Evolutionary conservation across 92 coral and sea anemone genomes (phyloP), one percentile per base, ranked within the genome.

Genomic region (Meandrina meandrites): DNA sequence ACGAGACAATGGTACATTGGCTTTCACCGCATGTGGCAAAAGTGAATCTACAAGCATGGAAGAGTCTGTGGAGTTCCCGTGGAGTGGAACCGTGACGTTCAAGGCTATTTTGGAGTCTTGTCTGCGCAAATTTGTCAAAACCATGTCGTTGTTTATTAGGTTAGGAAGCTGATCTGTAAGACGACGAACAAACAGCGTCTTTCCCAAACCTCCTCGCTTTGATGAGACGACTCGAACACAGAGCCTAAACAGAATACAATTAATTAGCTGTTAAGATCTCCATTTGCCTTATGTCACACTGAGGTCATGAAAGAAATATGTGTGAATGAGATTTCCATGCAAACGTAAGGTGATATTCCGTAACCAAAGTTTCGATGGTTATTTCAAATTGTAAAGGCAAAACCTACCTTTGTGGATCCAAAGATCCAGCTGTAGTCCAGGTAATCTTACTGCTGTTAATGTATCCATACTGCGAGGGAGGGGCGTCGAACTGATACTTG

Each of bases 141-240:
- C 85, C 75, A 70, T 76, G 40, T 75, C 84, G 84, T 91, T 94
- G 88, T 90, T 91, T 57, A 83, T 78, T 34, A 95, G 90, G 30
- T 91, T 85, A 31, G 72, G 85, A 51, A 96, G 82, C 79, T 92
- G 81, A 75, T 92, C 91, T 21, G 88, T 79, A 48, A 96, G 81
- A 35, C 95, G 91, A 64, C 89, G 80, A n/a, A 90, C 93, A 69
- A 88, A 86, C 21, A 95, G 88, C 11, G 94, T 88, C 77, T 95
- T 95, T 1, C 98, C 98, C 57, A 92, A 85, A 40, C 98, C 98
- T 21, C 95, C 95, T 75, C 98, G 92, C 17, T 76, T 83, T 1
- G 98, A 95, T 19, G 96, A 86, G 15, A 95, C 91, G 7, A 95
- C 96, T 56, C 96, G 93, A 21, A 94, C 90, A n/a, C 90, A 84